Base-by-base conservation (phyloP, 2,113 vertebrate species). In the Mobula birostris region DNA sequence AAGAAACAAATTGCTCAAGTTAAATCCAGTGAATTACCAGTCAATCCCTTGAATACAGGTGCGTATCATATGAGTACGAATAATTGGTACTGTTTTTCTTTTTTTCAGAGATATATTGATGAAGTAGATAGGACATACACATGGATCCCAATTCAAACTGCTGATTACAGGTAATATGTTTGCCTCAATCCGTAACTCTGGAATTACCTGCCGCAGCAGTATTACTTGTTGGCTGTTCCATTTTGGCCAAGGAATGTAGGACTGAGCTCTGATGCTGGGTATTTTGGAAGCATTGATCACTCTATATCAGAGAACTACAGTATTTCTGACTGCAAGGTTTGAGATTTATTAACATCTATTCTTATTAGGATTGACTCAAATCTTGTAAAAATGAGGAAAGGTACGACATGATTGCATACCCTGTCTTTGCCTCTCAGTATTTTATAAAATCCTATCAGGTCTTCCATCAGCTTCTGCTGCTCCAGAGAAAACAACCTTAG, bases 81-180 rank as follows among this genome's bases (percentile, higher is more conserved):
- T 63, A 2, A 87, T 14, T 32, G 14, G 15, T 36, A 7, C n/a
- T 40, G 66, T 48, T 1, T 93, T 93, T 19, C 24, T 93, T 74
- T 72, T 36, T 74, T 93, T 2, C 97, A 99, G 99, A 97, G 98
- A 95, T 99, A 99, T 96, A 98, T 99, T 74, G 99, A 99, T 0
- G 98, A 99, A 95, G 97, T 97, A 74, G 94, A 96, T 72, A 96
- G 99, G 94, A 99, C 98, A 6, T 99, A 99, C 96, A 99, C 98
- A 0, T 99, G 98, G 98, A 98, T 98, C 5, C 98, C 98, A 72
- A 98, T 99, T 95, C 97, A 98, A 72, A 99, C 98, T 95, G 99
- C 99, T 94, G 98, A 99, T 96, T 99, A 99, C 97, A 99, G 99
- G 99, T 99, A 95, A 96, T 96, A 66, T 72, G 48, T 72, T 3